Evolutionary conservation across 2,113 vertebrate genomes (phyloP).

Genomic region (Regulus satrapa): DNA sequence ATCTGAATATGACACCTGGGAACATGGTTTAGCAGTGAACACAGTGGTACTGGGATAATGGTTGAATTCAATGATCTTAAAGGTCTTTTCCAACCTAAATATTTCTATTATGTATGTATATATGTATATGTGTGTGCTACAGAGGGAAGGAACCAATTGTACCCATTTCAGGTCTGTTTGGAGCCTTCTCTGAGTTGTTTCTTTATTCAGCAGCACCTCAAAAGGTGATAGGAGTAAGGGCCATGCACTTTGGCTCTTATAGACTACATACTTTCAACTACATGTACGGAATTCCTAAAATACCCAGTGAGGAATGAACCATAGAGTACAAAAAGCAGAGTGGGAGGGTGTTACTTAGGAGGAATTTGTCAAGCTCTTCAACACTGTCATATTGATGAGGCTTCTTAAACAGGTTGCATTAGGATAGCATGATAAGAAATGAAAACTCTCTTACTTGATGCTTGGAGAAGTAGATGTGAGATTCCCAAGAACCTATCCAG

Average conservation of each 20-base stretch:
- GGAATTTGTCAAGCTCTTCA: background rate
- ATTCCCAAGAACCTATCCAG: background rate
- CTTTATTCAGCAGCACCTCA: background rate
- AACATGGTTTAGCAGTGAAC: background rate
- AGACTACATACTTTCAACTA: background rate
- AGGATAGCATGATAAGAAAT: background rate
- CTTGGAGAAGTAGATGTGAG: background rate
- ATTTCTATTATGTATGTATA: background rate
- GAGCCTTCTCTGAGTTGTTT: background rate
- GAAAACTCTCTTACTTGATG: background rate
- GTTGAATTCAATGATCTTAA: background rate
- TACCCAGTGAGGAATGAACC: background rate
- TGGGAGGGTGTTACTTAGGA: background rate
- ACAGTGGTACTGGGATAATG: background rate
- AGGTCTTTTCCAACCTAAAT: background rate
- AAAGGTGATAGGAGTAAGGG: background rate
- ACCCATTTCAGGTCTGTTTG: background rate
- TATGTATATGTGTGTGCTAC: fast-evolving
- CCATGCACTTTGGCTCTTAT: background rate
- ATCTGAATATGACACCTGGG: background rate
- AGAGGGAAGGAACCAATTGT: background rate
- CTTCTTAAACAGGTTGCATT: background rate
- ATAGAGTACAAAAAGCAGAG: background rate
- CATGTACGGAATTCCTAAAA: background rate
- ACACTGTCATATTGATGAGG: background rate